Base-by-base conservation (phyloP, 1,140 invertebrate genomes). In the Drosophila erecta region DNA sequence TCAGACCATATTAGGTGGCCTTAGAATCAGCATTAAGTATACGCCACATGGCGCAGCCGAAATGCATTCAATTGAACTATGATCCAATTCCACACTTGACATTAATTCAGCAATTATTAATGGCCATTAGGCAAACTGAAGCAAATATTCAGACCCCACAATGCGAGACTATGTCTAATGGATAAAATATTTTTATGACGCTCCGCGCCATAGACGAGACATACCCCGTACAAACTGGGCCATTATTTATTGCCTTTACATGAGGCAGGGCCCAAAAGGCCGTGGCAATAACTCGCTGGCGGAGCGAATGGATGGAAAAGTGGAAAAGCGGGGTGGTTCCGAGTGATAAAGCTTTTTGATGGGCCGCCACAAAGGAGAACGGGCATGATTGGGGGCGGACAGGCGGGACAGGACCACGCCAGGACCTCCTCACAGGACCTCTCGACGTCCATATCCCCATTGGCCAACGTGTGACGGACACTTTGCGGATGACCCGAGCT, bases 151-250 rank as follows among this genome's bases (percentile, higher is more conserved):
- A 61, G 66, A 50, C 15, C 17, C 27, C 33, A 14, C 55, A 38
- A 46, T 33, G 51, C 64, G 81, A 71, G 79, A 70, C 38, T 66
- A 70, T 62, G 64, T 46, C 83, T 86, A 86, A 86, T 85, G 81
- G 83, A 85, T 85, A 85, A 87, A 87, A 81, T 81, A 86, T 87
- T 85, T 85, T 85, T 85, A 85, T 85, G 81, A 81, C 65, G 41
- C 65, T 60, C 46, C 46, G n/a, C 4, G 56, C 59, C 60, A 41
- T 43, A 59, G 56, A 54, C 61, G 57, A 47, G 40, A 73, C 50
- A 41, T 62, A 35, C 50, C 57, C 37, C 70, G 58, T 69, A 30
- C 8, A 76, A 85, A 85, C 77, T 86, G 81, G 57, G 66, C 66
- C 81, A 85, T 85, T 86, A 85, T 85, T 85, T 85, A 85, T 85